A percentile compares a stretch with the other conserved stretches of the same genome.
Evolutionary conservation across 2,797 vertebrate species (phyloP).

Genomic region (Psittacula echo): DNA sequence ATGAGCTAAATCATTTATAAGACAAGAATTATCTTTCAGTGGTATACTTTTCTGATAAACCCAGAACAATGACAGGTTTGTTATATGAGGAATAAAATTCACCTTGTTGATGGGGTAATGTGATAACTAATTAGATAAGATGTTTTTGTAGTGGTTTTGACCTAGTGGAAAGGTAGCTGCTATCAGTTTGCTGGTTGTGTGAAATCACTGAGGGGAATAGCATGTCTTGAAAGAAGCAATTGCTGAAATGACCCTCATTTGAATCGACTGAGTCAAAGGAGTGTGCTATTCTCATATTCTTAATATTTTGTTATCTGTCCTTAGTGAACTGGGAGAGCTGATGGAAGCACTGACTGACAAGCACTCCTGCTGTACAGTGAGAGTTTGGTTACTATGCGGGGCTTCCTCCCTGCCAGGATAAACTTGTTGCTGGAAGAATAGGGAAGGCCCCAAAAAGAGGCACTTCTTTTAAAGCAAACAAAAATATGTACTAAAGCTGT

Average conservation of each 20-base stretch:
- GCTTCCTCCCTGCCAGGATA: not conserved
- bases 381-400: not conserved
- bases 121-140: not conserved
- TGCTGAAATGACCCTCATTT: not conserved
- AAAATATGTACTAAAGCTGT: not conserved
- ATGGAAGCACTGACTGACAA: not conserved
- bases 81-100: constrained; percentile 7
- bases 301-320: not conserved
- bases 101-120: not conserved
- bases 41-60: not conserved
- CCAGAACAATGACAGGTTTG: not conserved
- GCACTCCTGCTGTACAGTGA: rapidly evolving
- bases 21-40: not conserved
- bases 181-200: not conserved
- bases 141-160: not conserved
- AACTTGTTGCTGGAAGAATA: not conserved
- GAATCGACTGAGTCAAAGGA: not conserved
- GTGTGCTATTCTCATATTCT: not conserved
- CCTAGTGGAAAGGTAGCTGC: not conserved
- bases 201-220: not conserved
- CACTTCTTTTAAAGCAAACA: not conserved
- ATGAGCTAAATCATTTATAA: not conserved
- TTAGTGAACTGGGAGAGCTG: not conserved
- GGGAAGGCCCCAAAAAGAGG: not conserved
- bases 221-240: not conserved